These are phyloP conservation scores for Tachysurus vachellii DNA, from an alignment of 2,113 vertebrate species.

Conservation along the genomic window DNA sequence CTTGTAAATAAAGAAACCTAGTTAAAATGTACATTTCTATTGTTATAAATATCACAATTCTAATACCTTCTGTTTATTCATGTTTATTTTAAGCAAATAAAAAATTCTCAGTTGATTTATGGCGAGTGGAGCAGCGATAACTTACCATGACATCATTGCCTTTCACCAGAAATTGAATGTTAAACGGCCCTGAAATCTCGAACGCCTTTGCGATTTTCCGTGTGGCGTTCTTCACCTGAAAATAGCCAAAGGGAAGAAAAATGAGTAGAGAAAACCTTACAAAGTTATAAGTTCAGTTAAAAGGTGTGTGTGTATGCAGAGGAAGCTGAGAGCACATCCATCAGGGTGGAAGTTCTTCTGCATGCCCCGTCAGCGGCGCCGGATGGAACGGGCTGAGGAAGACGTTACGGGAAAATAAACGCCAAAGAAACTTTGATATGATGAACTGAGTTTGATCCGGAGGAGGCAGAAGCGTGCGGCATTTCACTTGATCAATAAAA, in stretches of 20 bases:
- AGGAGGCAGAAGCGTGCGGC: not conserved
- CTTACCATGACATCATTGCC: conserved; percentile 92
- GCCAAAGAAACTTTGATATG: conserved; percentile 31
- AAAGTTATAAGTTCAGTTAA: conserved; percentile 42
- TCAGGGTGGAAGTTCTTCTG: conserved; percentile 25
- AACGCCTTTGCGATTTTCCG: conserved; percentile 89
- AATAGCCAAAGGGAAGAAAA: conserved; percentile 27
- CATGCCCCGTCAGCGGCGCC: conserved; percentile 5
- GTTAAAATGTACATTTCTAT: not conserved
- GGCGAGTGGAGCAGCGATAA: conserved; percentile 58
- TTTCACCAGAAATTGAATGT: conserved; percentile 92
- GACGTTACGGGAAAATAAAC: conserved; percentile 5
- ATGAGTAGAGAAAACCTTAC: not conserved
- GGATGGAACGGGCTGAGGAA: not conserved
- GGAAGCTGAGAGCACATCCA: conserved; percentile 21
- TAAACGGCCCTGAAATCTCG: conserved; percentile 94
- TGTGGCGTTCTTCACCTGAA: conserved; percentile 86
- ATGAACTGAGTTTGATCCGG: conserved; percentile 7
- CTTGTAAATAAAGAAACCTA: too few species aligned
- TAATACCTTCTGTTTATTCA: not conserved
- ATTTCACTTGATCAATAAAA: conserved; percentile 13
- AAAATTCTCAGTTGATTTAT: not conserved
- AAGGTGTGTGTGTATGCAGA: conserved; percentile 6
- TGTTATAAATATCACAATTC: not conserved
- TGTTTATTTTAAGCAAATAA: not conserved